phyloP scores from a whole-genome alignment of 2,113 vertebrate genomes.

The Tichodroma muraria region DNA sequence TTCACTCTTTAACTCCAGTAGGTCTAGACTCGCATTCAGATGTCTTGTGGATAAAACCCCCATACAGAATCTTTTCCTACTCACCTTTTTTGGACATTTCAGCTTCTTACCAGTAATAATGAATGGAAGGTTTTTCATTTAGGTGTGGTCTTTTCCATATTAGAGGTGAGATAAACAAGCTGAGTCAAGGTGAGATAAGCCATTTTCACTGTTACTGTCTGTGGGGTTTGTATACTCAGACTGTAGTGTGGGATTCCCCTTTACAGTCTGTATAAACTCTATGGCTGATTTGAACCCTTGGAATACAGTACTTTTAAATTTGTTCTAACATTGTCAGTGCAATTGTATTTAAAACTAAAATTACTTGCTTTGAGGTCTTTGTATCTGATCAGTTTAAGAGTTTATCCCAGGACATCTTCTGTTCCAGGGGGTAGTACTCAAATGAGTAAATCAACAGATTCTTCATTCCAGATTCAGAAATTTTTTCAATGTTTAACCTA shows the following conservation, averaged over 20 bases:
- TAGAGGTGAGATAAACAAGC: background rate
- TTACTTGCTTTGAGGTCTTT: background rate
- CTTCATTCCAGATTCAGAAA: background rate
- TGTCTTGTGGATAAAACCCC: background rate
- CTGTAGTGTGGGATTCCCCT: background rate
- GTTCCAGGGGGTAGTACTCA: too few relatives aligned
- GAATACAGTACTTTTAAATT: background rate
- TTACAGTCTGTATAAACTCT: background rate
- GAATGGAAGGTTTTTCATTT: background rate
- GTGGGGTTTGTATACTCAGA: background rate
- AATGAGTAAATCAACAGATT: too few relatives aligned
- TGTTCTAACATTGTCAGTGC: background rate
- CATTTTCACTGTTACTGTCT: background rate
- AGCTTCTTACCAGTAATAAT: background rate
- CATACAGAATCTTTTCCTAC: background rate
- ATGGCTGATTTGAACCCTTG: background rate
- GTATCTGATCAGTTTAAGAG: background rate
- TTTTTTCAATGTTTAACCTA: background rate
- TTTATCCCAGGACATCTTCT: background rate
- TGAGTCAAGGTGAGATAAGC: background rate
- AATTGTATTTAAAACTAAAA: background rate
- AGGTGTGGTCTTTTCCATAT: background rate
- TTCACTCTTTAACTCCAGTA: background rate
- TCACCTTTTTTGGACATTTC: background rate
- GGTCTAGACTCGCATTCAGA: background rate